Evolutionary conservation across 1,140 invertebrate genomes (phyloP).

Genomic region (Drosophila willistoni): DNA sequence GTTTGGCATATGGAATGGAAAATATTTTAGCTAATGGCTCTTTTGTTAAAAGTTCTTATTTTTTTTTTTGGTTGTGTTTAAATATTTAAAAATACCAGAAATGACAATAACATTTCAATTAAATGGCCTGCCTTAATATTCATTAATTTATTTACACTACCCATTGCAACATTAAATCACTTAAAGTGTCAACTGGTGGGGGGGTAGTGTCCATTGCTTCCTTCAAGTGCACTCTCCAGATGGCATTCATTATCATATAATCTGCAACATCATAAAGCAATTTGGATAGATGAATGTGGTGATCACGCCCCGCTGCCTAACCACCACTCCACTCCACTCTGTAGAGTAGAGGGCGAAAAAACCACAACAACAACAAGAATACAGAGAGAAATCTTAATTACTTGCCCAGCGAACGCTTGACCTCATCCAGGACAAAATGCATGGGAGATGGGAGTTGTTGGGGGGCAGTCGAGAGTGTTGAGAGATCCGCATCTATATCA

Average conservation of each 20-base stretch:
- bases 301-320: background rate
- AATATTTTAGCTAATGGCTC: conserved; percentile 6
- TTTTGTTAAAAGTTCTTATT: background rate
- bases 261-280: conserved; percentile 82
- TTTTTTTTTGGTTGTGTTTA: too few relatives aligned
- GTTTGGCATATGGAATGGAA: background rate
- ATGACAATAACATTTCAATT: conserved; percentile 54
- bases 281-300: conserved; percentile 49
- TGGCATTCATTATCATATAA: conserved; percentile 82
- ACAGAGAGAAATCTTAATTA: conserved; percentile 72
- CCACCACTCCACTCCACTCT: conserved; percentile 62
- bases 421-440: conserved; percentile 63
- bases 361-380: background rate
- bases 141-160: conserved; percentile 53
- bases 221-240: conserved; percentile 72
- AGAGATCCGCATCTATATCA: conserved; percentile 33
- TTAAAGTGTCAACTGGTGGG: conserved; percentile 75
- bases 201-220: conserved; percentile 43
- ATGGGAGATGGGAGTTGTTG: conserved; percentile 47
- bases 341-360: conserved; percentile 35
- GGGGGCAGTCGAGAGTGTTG: conserved; percentile 2
- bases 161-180: conserved; percentile 77
- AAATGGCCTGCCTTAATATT: conserved; percentile 55
- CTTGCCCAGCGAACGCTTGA: conserved; percentile 73
- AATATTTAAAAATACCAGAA: conserved; percentile 10